phyloP scores from a whole-genome alignment of 2,888 invertebrate genomes.

The Lutraria lutraria region DNA sequence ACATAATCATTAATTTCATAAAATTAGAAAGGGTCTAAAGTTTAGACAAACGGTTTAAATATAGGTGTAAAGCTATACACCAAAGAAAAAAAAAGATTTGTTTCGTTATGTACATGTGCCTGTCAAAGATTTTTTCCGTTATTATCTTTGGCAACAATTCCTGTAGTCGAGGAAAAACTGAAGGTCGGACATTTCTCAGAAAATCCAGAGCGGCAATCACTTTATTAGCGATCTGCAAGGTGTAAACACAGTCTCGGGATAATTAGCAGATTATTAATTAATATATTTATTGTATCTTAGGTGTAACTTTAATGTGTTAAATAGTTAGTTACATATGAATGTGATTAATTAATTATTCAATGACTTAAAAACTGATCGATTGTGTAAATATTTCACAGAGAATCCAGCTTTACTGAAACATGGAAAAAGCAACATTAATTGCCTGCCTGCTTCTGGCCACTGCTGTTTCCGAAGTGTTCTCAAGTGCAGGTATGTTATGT shows the following conservation, averaged over 20 bases:
- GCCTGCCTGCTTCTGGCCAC: background rate
- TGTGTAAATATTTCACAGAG: conserved; percentile 15
- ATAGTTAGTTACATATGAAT: background rate
- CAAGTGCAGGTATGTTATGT: conserved; percentile 33
- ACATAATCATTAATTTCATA: no score
- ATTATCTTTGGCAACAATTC: background rate
- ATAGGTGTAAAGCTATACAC: no score
- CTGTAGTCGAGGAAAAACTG: background rate
- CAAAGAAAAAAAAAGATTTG: no score
- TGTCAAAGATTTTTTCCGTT: no score
- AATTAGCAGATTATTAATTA: background rate
- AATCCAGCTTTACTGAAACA: background rate
- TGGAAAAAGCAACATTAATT: conserved; percentile 11
- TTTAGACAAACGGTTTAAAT: no score
- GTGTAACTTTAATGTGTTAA: background rate
- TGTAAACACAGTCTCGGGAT: background rate
- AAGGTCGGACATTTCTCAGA: conserved; percentile 12
- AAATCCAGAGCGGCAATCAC: background rate
- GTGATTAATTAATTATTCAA: background rate
- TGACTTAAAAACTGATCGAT: background rate
- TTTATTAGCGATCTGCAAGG: background rate
- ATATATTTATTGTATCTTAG: background rate
- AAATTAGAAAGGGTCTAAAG: no score
- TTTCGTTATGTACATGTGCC: no score
- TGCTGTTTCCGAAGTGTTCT: background rate